Evolutionary conservation across 2,113 vertebrate genomes (phyloP).

Genomic region (Paradisaea rubra): DNA sequence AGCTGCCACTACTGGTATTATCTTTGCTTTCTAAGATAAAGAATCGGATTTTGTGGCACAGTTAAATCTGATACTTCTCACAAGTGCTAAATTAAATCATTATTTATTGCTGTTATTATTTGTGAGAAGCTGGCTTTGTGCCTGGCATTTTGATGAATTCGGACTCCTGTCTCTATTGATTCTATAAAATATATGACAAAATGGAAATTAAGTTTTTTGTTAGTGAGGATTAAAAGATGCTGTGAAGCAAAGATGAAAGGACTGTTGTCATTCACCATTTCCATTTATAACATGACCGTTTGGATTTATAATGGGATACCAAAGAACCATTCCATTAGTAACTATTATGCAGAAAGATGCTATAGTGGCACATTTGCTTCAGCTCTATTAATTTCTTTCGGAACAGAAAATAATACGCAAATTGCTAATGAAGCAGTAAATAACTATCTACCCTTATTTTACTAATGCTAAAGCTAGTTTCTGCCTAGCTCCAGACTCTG

Average conservation of each 20-base stretch:
- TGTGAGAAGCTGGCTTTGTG: background rate
- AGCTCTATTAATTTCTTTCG: background rate
- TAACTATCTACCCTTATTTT: background rate
- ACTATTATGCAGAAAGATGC: background rate
- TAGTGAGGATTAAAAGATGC: background rate
- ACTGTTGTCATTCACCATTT: background rate
- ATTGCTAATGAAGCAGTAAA: background rate
- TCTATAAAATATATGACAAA: background rate
- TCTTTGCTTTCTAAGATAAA: background rate
- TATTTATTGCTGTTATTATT: conserved; percentile 5
- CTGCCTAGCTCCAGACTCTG: background rate
- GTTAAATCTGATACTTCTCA: background rate
- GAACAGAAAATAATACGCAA: background rate
- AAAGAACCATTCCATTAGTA: background rate
- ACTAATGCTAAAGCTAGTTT: background rate
- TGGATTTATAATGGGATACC: background rate
- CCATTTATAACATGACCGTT: background rate
- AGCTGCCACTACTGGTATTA: background rate
- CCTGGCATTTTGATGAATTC: background rate
- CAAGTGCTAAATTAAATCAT: background rate
- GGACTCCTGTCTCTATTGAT: background rate
- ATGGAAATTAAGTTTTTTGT: background rate
- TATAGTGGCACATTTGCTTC: background rate
- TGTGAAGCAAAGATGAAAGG: background rate
- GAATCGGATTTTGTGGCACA: background rate